phyloP scores from a whole-genome alignment of 1,140 invertebrate genomes.

The Ceratina australensis region DNA sequence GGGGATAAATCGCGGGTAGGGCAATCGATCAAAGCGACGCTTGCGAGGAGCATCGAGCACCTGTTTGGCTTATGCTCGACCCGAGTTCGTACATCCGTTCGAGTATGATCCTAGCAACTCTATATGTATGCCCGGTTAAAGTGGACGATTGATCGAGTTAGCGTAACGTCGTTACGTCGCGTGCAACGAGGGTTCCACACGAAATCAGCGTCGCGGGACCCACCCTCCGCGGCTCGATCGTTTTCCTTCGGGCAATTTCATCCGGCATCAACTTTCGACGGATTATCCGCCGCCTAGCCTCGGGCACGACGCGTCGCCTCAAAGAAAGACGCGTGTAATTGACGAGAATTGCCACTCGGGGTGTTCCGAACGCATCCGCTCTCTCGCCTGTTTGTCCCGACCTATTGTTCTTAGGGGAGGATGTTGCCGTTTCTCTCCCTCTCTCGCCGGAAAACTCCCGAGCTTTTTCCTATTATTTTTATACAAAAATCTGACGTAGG shows the following conservation, averaged over 20 bases:
- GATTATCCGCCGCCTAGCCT: conserved; percentile 56
- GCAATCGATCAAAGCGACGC: conserved; percentile 41
- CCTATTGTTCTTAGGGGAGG: conserved; percentile 5
- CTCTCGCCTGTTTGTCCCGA: neutral
- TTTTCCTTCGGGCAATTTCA: conserved; percentile 70
- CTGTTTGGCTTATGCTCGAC: conserved; percentile 65
- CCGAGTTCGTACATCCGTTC: conserved; percentile 36
- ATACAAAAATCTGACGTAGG: neutral
- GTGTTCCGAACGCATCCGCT: conserved; percentile 18
- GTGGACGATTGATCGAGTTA: conserved; percentile 72
- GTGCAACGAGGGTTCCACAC: conserved; percentile 64
- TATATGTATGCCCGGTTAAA: conserved; percentile 35
- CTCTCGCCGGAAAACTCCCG: no score
- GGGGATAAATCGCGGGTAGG: conserved; percentile 59
- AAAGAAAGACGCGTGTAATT: conserved; percentile 50
- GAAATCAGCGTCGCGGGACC: conserved; percentile 42
- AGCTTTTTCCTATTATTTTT: no score
- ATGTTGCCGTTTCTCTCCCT: neutral
- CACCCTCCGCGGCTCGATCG: conserved; percentile 24
- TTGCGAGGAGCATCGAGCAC: conserved; percentile 59
- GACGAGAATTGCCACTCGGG: conserved; percentile 46
- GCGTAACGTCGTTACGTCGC: conserved; percentile 67
- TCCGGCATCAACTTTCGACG: conserved; percentile 60
- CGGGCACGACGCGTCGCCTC: conserved; percentile 7
- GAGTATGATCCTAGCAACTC: neutral